phyloP scores from a whole-genome alignment of 2,888 invertebrate genomes.

The Ischnus inquisitorius region DNA sequence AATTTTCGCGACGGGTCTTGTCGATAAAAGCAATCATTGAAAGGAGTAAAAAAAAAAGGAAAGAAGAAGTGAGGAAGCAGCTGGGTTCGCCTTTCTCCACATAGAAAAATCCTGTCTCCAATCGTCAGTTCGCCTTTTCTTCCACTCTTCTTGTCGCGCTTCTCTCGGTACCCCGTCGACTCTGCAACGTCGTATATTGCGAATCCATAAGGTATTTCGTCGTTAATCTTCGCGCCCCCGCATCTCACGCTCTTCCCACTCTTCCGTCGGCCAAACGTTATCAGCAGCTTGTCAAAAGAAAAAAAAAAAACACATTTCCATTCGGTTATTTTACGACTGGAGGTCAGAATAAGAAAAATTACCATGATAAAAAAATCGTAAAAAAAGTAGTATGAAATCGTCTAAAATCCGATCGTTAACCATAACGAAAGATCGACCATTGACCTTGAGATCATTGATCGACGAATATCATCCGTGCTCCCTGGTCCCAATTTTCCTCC shows the following conservation, averaged over 20 bases:
- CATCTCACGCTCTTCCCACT: background rate
- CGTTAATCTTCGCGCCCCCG: slow-evolving; percentile 41
- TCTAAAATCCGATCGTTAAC: background rate
- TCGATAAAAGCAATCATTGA: slow-evolving; percentile 61
- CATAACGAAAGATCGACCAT: background rate
- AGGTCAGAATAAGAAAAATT: background rate
- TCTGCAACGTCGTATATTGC: slow-evolving; percentile 5
- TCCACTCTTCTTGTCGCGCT: background rate
- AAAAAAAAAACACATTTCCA: background rate
- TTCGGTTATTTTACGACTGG: background rate
- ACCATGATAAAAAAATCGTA: background rate
- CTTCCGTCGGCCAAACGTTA: background rate
- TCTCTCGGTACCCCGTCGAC: slow-evolving; percentile 16
- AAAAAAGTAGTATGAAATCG: background rate
- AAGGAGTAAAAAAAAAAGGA: slow-evolving; percentile 21
- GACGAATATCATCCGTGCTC: background rate
- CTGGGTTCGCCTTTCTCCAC: slow-evolving; percentile 21
- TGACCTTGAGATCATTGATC: background rate
- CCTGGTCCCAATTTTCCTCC: background rate
- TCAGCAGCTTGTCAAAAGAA: background rate
- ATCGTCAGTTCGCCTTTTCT: slow-evolving; percentile 59
- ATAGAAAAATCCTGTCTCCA: slow-evolving; percentile 37
- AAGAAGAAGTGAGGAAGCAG: slow-evolving; percentile 40
- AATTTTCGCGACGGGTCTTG: slow-evolving; percentile 19
- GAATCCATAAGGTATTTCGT: slow-evolving; percentile 46